These are phyloP conservation scores for Nebria ingens DNA, from an alignment of 1,140 invertebrate genomes.

Conservation along the genomic window DNA sequence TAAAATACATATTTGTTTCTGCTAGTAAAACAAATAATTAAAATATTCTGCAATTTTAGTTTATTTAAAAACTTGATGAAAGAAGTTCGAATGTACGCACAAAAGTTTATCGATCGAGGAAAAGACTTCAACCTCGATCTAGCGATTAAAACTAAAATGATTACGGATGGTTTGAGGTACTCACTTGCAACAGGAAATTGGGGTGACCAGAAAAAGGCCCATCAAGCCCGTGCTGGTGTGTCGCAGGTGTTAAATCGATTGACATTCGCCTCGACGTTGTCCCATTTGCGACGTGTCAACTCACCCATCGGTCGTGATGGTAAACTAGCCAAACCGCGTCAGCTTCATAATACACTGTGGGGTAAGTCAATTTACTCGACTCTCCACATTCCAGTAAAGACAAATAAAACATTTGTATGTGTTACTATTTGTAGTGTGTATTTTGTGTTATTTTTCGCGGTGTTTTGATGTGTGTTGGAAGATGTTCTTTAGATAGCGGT, in stretches of 20 bases:
- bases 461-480: background rate
- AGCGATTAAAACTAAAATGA: conserved; percentile 95
- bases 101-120: conserved; percentile 96
- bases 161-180: conserved; percentile 96
- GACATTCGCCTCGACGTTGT: conserved; percentile 96
- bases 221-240: conserved; percentile 62
- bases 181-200: conserved; percentile 98
- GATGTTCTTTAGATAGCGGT: background rate
- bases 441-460: background rate
- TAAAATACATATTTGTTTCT: background rate
- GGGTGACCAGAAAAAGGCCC: conserved; percentile 99
- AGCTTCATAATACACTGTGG: conserved; percentile 97
- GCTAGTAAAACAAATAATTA: too few relatives aligned
- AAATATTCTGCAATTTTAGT: conserved; percentile 30
- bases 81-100: conserved; percentile 94
- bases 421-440: too few relatives aligned
- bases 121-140: conserved; percentile 97
- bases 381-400: too few relatives aligned
- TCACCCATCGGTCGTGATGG: conserved; percentile 98
- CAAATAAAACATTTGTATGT: too few relatives aligned
- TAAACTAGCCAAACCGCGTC: conserved; percentile 94
- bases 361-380: conserved; percentile 52
- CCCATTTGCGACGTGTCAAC: conserved; percentile 93
- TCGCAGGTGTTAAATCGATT: conserved; percentile 87
- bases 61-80: conserved; percentile 90